Base-by-base conservation (phyloP, 2,797 vertebrate genomes). In the Pogonophryne albipinna region DNA sequence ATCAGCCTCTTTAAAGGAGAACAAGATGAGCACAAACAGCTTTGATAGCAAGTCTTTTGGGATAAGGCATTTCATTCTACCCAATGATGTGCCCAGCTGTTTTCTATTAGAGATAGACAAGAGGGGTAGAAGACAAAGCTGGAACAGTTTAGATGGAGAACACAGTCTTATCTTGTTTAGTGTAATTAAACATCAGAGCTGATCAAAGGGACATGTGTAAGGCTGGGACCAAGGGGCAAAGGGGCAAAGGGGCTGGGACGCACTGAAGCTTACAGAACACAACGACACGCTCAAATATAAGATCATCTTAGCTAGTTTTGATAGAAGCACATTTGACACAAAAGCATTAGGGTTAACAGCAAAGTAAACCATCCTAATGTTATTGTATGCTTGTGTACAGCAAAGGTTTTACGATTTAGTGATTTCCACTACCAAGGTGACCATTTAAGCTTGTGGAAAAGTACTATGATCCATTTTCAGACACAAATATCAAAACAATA, bases 171-270 rank as follows among this genome's bases (percentile, higher is more conserved):
- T 86, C 76, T 80, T 83, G 50, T 80, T 87, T 66, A 19, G 76
- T 53, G 71, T 82, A 80, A 87, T 87, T 87, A 76, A 82, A 87
- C 76, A 81, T 79, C 15, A n/a, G 44, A 45, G 52, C 62, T 83
- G 84, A 89, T 85, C 77, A 84, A 82, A 86, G 78, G 67, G 70
- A 82, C 52, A 41, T 23, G 62, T 52, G 57, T 66, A 42, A 13
- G 56, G 12, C 27, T 64, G 59, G 56, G 67, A 51, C 59, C 23
- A 31, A 59, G 41, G 53, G 42, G 41, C 19, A 31, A 74, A 50
- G 20, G 53, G 38, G 60, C 23, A 31, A 74, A 50, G 20, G 53
- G 38, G 60, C 23, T 17, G 45, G 51, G 68, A 47, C 2, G 23
- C 17, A 66, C 46, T 60, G 58, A 64, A 55, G 50, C 23, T 27